phyloP scores from a whole-genome alignment of 1,140 invertebrate genomes.

The Belonocnema kinseyi region DNA sequence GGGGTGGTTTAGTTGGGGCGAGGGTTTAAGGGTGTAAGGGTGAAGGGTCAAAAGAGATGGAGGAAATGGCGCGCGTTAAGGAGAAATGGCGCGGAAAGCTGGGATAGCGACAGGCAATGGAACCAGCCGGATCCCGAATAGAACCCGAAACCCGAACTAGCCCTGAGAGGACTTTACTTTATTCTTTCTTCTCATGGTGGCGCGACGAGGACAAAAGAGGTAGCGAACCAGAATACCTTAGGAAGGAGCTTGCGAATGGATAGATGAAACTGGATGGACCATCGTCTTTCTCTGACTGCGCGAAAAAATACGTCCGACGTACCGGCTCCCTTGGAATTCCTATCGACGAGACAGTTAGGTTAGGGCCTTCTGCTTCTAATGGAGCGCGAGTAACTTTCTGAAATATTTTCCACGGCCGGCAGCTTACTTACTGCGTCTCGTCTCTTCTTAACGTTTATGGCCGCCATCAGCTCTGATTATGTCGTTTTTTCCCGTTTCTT shows the following conservation, averaged over 20 bases:
- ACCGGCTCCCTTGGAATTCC: slow-evolving; percentile 59
- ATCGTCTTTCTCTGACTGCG: slow-evolving; percentile 49
- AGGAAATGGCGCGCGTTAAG: slow-evolving; percentile 76
- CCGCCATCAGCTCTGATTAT: slow-evolving; percentile 10
- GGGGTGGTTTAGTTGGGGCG: slow-evolving; percentile 34
- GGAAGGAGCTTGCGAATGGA: slow-evolving; percentile 50
- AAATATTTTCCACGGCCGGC: slow-evolving; percentile 59
- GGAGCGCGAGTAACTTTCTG: slow-evolving; percentile 69
- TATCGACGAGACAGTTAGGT: slow-evolving; percentile 65
- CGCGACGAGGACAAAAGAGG: slow-evolving; percentile 66
- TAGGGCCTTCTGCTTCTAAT: slow-evolving; percentile 73
- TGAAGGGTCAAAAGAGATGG: slow-evolving; percentile 67
- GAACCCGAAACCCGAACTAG: slow-evolving; percentile 68
- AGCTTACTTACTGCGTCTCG: slow-evolving; percentile 31
- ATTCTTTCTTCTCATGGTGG: slow-evolving; percentile 39
- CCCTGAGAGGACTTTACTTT: slow-evolving; percentile 66
- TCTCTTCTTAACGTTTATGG: slow-evolving; percentile 28
- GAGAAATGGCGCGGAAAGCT: slow-evolving; percentile 76
- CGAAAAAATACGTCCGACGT: slow-evolving; percentile 47
- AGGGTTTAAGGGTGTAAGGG: slow-evolving; percentile 40
- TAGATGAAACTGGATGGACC: slow-evolving; percentile 39
- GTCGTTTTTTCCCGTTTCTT: slow-evolving; percentile 3
- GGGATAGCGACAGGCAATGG: slow-evolving; percentile 74
- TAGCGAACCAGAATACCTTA: slow-evolving; percentile 66
- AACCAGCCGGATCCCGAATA: slow-evolving; percentile 61